Conservation (phyloP, 2,888 invertebrate species). For the Thyatira batis region DNA sequence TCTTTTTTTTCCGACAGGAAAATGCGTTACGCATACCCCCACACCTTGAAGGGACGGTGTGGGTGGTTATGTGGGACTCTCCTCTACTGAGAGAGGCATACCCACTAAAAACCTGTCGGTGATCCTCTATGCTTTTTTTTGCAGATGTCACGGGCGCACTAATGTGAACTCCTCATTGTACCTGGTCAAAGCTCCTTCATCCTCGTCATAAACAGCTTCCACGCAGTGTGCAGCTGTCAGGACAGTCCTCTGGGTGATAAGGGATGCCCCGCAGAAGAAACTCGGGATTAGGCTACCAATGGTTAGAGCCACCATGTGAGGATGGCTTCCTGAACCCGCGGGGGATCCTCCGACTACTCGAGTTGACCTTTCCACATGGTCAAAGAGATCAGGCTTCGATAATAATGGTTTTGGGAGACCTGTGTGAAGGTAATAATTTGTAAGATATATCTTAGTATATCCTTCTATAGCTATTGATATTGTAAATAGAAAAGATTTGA, state of each 20-base stretch:
- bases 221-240: constrained; percentile 31
- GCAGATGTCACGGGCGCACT: too few relatives aligned
- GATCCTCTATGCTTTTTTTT: too few relatives aligned
- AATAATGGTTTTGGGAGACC: not conserved
- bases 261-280: constrained; percentile 25
- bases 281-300: constrained; percentile 21
- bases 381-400: not conserved
- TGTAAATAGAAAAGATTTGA: too few relatives aligned
- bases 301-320: constrained; percentile 37
- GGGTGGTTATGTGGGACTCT: too few relatives aligned
- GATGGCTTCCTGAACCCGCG: constrained; percentile 24
- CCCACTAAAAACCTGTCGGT: too few relatives aligned
- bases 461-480: too few relatives aligned
- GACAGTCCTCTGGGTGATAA: constrained; percentile 12
- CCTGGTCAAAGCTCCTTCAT: not conserved
- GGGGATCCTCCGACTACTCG: constrained; percentile 28
- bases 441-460: not conserved
- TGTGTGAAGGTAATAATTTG: not conserved
- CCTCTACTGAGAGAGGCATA: too few relatives aligned
- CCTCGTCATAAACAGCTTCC: constrained; percentile 2
- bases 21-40: too few relatives aligned
- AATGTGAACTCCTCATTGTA: not conserved
- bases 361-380: not conserved
- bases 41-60: too few relatives aligned
- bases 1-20: too few relatives aligned